Percentiles rank a stretch among this genome's conserved stretches.
phyloP scores from a whole-genome alignment of 2,113 vertebrate genomes.

The Leucoraja erinaceus region DNA sequence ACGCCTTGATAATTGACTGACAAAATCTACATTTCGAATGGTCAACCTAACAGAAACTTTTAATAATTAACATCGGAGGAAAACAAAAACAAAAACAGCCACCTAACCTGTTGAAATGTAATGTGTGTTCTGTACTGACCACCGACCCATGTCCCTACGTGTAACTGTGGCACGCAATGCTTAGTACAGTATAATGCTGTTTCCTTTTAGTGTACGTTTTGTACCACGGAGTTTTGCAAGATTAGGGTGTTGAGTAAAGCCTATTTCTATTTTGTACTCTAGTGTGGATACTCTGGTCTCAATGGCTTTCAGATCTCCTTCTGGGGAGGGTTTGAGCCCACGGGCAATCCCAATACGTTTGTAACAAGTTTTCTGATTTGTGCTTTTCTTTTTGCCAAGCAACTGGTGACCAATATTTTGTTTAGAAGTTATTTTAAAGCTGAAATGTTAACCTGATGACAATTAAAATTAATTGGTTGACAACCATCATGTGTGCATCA shows the following conservation, averaged over 20 bases:
- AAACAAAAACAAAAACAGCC: background rate
- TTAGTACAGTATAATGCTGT: conserved; percentile 8
- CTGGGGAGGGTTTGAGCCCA: background rate
- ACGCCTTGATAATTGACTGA: background rate
- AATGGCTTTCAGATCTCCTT: background rate
- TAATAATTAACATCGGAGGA: conserved; percentile 24
- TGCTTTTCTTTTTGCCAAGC: background rate
- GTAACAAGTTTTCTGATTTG: background rate
- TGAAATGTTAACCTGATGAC: conserved; percentile 19
- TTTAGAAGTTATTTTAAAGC: background rate
- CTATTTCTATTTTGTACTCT: conserved; percentile 15
- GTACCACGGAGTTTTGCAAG: background rate
- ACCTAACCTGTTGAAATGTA: background rate
- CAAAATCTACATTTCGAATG: background rate
- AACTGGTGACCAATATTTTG: background rate
- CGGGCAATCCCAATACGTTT: background rate
- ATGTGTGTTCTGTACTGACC: conserved; percentile 9
- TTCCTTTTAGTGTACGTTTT: conserved; percentile 1
- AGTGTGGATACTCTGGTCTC: background rate
- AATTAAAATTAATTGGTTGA: conserved; percentile 13
- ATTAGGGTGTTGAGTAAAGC: background rate
- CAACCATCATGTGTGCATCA: background rate
- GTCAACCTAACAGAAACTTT: background rate
- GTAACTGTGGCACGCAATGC: background rate
- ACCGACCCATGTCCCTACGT: background rate